Evolutionary conservation across 2,797 vertebrate genomes (phyloP).

Genomic region (Helicolenus hilgendorfi): DNA sequence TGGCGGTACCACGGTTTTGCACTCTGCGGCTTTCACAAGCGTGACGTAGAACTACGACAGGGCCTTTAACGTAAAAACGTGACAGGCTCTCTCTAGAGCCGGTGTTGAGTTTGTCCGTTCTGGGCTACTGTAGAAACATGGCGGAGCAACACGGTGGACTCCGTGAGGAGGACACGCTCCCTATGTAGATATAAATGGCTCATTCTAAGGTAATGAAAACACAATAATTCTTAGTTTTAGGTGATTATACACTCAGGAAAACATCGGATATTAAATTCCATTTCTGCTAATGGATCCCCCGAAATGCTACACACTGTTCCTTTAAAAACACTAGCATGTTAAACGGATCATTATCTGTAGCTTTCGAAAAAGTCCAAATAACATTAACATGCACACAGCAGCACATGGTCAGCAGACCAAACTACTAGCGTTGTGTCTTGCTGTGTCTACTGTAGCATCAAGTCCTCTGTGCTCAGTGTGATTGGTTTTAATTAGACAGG

Average conservation of each 20-base stretch:
- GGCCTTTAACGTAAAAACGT: no score
- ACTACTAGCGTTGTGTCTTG: not conserved
- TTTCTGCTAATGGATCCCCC: not conserved
- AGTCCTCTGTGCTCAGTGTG: not conserved
- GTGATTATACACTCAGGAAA: not conserved
- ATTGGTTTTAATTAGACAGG: not conserved
- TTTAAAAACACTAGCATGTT: not conserved
- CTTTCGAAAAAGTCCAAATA: not conserved
- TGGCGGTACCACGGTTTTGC: no score
- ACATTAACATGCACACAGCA: not conserved
- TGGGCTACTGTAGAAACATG: no score
- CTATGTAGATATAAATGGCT: no score
- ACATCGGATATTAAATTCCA: not conserved
- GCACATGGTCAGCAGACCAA: not conserved
- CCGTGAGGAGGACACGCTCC: no score
- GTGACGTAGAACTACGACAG: no score
- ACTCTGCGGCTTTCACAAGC: no score
- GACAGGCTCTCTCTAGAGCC: no score
- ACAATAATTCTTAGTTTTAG: no score
- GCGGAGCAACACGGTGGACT: no score
- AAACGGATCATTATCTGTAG: not conserved
- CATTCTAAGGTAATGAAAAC: no score
- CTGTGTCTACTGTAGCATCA: not conserved
- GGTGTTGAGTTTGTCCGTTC: no score
- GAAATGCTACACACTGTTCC: not conserved